Base-by-base conservation (phyloP, 1,140 invertebrate species). In the Magallana angulata region DNA sequence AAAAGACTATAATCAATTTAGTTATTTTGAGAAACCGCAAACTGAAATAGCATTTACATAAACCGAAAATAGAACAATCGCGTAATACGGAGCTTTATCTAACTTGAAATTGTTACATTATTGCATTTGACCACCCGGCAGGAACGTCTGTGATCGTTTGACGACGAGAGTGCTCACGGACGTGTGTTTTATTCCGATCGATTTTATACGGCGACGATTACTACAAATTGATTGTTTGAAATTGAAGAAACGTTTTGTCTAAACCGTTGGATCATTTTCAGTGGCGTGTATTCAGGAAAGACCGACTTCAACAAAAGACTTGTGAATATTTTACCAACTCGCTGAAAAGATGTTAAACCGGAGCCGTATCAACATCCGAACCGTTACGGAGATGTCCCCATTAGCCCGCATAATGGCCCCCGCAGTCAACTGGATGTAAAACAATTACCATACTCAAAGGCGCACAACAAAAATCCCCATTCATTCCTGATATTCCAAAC, bases 141-240 rank as follows among this genome's bases (percentile, higher is more conserved):
- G 68, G 9, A 30, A 76, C 36, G 68, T 76, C 24, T 8, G 24
- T 11, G 30, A 30, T 76, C 68, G 24, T 24, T 30, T 76, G 18
- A 24, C 18, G 24, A 12, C 18, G 8, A 36, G 68, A 76, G 36
- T 12, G 14, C 36, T 9, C 30, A 30, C 68, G 9, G 8, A 30
- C 68, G 12, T 76, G 68, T 76, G 6, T 18, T 76, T 18, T 76
- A n/a, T 30, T 76, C 24, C 68, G 30, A 76, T 76, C 68, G 68
- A 76, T 76, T 76, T 30, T 12, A 11, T 30, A 30, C 9, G 7
- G 36, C 68, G 24, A 30, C 68, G 36, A 76, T 76, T 76, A 76
- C 68, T 30, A 12, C 68, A 76, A 76, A 76, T 76, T 76, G 68
- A 76, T 76, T 76, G 68, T 76, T 76, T 76, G 68, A 76, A 76